These are phyloP conservation scores for Andricus curvator DNA, from an alignment of 2,888 invertebrate species.

Conservation along the genomic window DNA sequence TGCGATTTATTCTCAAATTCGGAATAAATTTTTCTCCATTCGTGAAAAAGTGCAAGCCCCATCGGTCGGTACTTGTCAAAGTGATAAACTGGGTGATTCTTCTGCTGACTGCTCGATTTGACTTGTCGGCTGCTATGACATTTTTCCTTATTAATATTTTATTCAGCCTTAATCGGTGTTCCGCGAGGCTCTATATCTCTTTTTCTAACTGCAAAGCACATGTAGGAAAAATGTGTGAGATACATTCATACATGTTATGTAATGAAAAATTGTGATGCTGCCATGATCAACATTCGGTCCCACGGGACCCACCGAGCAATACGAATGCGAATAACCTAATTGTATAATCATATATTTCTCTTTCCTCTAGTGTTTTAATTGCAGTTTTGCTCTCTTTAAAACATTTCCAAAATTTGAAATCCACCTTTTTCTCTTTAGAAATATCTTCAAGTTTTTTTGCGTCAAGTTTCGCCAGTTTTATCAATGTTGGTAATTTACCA, in stretches of 20 bases:
- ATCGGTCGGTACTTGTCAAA: conserved; percentile 11
- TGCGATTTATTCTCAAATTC: conserved; percentile 52
- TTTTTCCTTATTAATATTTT: conserved; percentile 50
- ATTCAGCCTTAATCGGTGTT: conserved; percentile 16
- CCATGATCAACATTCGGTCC: conserved; percentile 57
- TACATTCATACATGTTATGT: conserved; percentile 66
- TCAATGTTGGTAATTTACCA: neutral
- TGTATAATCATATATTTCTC: neutral
- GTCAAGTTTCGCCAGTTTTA: neutral
- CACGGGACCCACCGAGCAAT: neutral
- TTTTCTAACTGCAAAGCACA: conserved; percentile 29
- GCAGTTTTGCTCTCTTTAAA: neutral
- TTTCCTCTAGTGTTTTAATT: neutral
- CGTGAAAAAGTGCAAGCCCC: conserved; percentile 12
- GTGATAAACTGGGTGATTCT: conserved; percentile 29
- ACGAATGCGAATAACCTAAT: neutral
- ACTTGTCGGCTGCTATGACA: conserved; percentile 73
- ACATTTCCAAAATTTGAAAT: neutral
- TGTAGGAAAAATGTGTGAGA: conserved; percentile 43
- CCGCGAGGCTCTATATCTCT: neutral
- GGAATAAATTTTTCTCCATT: neutral
- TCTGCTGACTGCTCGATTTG: neutral
- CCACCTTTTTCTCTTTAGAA: neutral
- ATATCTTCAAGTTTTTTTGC: neutral
- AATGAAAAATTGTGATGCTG: conserved; percentile 67